Base-by-base conservation (phyloP, 2,113 vertebrate species). In the Larimichthys polyactis region DNA sequence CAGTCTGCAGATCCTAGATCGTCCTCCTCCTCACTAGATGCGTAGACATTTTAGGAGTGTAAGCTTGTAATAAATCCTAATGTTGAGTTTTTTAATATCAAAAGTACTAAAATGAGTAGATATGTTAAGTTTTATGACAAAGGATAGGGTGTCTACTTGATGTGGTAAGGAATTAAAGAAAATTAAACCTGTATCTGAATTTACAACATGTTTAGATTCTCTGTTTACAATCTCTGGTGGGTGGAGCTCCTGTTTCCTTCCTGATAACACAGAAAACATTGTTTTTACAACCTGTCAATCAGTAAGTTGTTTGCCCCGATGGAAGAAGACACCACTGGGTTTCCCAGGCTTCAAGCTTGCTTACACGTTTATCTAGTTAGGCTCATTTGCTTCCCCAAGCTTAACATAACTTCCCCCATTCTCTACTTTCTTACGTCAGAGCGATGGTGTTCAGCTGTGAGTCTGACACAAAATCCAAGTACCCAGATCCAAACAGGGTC, bases 401-500 rank as follows among this genome's bases (percentile, higher is more conserved):
- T 32, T 8, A 40, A 40, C 36, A 40, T 9, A 9, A 40, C 7
- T 40, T 9, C 36, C 32, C 6, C 14, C 27, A 9, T 48, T 29
- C 4, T 2, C 29, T 62, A 10, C 19, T 52, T 68, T 12, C 91
- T 95, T 78, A 95, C 95, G 52, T 83, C 22, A 93, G 63, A 16
- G 63, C 10, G 0, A 94, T 89, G 67, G 79, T 85, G 87, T 94
- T 92, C 22, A 96, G 89, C 85, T 95, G 95, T 1, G 95, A 95
- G 89, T 95, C 94, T 0, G 94, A 93, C 29, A 95, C 78, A 0
- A 90, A 81, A 82, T 89, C 81, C n/a, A 82, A 40, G 46, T 59
- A 80, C 8, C 66, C 76, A 2, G 79, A 49, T 72, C 75, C 77
- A 66, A 75, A 85, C 0, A 29, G 63, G 63, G 36, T 89, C 82